Evolutionary conservation across 2,797 vertebrate genomes (phyloP).

Genomic region (Choloepus didactylus): DNA sequence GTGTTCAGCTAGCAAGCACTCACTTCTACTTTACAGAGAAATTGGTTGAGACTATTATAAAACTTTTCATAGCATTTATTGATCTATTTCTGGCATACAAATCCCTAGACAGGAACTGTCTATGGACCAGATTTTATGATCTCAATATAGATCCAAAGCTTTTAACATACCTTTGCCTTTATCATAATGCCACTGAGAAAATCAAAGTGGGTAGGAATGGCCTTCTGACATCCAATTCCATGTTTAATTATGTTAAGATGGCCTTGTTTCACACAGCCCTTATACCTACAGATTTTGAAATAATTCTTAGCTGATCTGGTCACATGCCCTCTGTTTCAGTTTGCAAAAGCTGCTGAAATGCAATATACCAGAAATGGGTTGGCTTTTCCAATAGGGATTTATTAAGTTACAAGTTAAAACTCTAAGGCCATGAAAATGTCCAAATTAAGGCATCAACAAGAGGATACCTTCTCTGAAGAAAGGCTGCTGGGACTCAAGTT

Average conservation of each 20-base stretch:
- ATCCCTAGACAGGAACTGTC: conserved; percentile 9
- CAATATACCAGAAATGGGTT: too few relatives aligned
- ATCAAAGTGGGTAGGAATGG: background rate
- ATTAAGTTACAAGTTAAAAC: too few relatives aligned
- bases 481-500: too few relatives aligned
- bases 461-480: too few relatives aligned
- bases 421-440: too few relatives aligned
- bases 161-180: conserved; percentile 45
- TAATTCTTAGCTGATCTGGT: background rate
- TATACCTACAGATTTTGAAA: background rate
- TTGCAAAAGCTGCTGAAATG: too few relatives aligned
- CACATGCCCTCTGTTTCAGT: background rate
- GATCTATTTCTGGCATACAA: background rate
- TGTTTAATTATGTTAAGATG: background rate
- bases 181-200: background rate
- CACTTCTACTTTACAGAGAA: fast-evolving
- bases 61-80: background rate
- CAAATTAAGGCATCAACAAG: too few relatives aligned
- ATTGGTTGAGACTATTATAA: background rate
- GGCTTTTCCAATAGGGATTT: too few relatives aligned
- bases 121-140: background rate
- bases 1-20: fast-evolving
- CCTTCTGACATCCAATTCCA: background rate
- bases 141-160: background rate
- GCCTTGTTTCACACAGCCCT: background rate